Evolutionary conservation across 2,888 invertebrate genomes (phyloP).

Genomic region (Hypolimnas misippus): DNA sequence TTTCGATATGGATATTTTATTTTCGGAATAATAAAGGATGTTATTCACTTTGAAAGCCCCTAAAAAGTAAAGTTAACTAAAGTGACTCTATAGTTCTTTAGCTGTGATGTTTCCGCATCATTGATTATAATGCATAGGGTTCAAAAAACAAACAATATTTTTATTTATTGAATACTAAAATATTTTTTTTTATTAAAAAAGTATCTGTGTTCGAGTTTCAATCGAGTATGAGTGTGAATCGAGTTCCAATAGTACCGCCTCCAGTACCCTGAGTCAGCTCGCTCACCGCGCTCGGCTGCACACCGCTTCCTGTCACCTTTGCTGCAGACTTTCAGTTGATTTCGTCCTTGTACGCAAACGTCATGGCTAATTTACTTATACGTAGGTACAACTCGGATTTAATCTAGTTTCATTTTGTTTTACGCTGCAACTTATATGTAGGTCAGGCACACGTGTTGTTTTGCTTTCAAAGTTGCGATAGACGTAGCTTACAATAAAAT

Average conservation of each 20-base stretch:
- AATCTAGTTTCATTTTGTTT: conserved; percentile 42
- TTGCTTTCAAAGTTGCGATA: conserved; percentile 27
- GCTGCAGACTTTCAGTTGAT: conserved; percentile 78
- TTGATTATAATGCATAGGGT: too few relatives aligned
- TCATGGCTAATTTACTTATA: conserved; percentile 56
- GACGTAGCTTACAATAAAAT: conserved; percentile 31
- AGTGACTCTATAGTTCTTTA: too few relatives aligned
- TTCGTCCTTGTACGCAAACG: conserved; percentile 76
- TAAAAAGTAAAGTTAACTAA: too few relatives aligned
- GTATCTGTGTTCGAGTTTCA: conserved; percentile 36
- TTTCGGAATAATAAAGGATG: too few relatives aligned
- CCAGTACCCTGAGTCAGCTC: conserved; percentile 71
- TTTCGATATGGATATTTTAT: too few relatives aligned
- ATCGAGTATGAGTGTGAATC: conserved; percentile 52
- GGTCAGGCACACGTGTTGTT: conserved; percentile 32
- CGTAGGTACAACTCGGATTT: conserved; percentile 41
- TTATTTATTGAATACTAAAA: too few relatives aligned
- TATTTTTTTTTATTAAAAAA: too few relatives aligned
- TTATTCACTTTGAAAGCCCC: too few relatives aligned
- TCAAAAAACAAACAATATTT: too few relatives aligned
- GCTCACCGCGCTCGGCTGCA: conserved; percentile 73
- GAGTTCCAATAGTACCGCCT: conserved; percentile 56
- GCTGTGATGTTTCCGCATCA: too few relatives aligned
- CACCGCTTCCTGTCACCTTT: conserved; percentile 81
- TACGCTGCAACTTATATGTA: conserved; percentile 34